phyloP scores from a whole-genome alignment of 1,140 invertebrate genomes.

The Bombyx mandarina region DNA sequence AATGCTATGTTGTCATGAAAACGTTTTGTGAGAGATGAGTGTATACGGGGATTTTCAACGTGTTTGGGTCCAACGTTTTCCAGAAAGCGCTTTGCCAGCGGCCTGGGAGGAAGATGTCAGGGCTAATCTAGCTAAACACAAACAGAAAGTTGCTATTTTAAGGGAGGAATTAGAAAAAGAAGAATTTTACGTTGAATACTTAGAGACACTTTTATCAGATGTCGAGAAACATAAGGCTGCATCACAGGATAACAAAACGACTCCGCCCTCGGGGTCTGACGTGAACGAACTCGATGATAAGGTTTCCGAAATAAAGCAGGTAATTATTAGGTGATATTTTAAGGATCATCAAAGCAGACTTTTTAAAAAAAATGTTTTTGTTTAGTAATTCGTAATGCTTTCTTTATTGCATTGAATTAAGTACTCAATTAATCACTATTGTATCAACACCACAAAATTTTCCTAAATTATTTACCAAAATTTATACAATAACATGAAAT shows the following conservation, averaged over 20 bases:
- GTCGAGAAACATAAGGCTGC: constrained; percentile 80
- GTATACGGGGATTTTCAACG: constrained; percentile 90
- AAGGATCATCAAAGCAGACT: too few species aligned
- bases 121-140: constrained; percentile 89
- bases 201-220: constrained; percentile 85
- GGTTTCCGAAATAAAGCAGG: constrained; percentile 65
- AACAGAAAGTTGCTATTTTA: constrained; percentile 83
- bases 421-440: too few species aligned
- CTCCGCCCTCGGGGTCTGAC: constrained; percentile 57
- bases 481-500: too few species aligned
- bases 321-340: constrained; percentile 17
- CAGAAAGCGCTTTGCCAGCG: constrained; percentile 87
- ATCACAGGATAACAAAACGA: constrained; percentile 42
- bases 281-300: constrained; percentile 57
- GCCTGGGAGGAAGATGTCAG: constrained; percentile 93
- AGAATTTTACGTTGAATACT: constrained; percentile 90
- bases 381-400: too few species aligned
- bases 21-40: constrained; percentile 79
- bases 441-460: too few species aligned
- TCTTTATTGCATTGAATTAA: too few species aligned
- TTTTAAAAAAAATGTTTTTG: too few species aligned
- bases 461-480: too few species aligned
- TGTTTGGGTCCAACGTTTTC: constrained; percentile 90
- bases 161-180: constrained; percentile 90
- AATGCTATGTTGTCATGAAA: constrained; percentile 68